Conservation (phyloP, 2,888 invertebrate genomes). For the Chaetogeoica ovagalla region DNA sequence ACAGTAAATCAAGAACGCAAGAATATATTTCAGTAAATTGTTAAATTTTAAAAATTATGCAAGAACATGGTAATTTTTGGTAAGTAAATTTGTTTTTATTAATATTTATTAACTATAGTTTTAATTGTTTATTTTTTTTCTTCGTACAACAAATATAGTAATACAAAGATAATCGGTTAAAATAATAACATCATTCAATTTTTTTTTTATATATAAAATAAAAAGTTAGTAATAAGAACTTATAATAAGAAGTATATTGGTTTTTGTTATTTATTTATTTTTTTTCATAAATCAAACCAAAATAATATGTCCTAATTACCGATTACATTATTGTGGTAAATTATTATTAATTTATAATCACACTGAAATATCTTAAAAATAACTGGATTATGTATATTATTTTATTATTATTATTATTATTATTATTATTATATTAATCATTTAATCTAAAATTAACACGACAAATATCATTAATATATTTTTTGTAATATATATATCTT, state of each 20-base stretch:
- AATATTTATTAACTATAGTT: constrained; percentile 8
- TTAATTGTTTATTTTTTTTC: not conserved
- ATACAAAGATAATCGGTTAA: constrained; percentile 30
- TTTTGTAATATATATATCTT: not conserved
- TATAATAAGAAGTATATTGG: constrained; percentile 16
- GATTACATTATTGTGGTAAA: constrained; percentile 28
- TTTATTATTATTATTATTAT: constrained; percentile 1
- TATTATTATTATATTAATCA: not conserved
- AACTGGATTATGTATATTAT: constrained; percentile 12
- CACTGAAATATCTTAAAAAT: constrained; percentile 13
- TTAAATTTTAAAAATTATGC: constrained; percentile 9
- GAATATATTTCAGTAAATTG: constrained; percentile 15
- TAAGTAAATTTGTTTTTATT: constrained; percentile 27
- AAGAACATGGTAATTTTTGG: not conserved
- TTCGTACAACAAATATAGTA: constrained; percentile 29
- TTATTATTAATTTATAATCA: constrained; percentile 31
- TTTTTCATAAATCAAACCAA: constrained; percentile 2
- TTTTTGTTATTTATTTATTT: constrained; percentile 4
- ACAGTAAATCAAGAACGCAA: constrained; percentile 19
- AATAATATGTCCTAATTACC: constrained; percentile 12
- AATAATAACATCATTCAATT: constrained; percentile 8
- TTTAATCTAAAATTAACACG: constrained; percentile 14
- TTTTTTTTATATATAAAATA: not conserved
- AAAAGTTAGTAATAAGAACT: constrained; percentile 35
- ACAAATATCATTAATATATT: not conserved